These are phyloP conservation scores for Brachyistius frenatus DNA, from an alignment of 2,113 vertebrate species.

Conservation along the genomic window DNA sequence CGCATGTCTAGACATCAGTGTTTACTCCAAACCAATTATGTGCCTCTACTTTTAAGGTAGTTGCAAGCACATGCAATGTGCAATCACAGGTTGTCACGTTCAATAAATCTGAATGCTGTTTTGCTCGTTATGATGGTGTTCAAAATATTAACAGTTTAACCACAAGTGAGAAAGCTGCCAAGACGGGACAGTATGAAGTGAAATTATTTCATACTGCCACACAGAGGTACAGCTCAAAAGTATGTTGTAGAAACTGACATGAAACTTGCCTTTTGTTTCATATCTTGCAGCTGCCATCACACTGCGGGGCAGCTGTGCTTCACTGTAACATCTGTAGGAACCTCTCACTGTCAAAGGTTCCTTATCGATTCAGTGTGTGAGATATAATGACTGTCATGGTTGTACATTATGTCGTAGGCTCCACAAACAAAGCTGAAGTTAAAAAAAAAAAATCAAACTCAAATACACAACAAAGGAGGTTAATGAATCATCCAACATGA, in stretches of 20 bases:
- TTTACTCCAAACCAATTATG: constrained; percentile 48
- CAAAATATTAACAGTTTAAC: neutral
- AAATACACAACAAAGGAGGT: neutral
- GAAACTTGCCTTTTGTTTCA: neutral
- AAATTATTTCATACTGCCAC: neutral
- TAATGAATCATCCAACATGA: neutral
- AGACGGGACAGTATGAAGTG: neutral
- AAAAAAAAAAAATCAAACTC: neutral
- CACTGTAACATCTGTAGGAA: neutral
- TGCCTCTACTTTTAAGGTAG: constrained; percentile 11
- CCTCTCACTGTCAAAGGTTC: neutral
- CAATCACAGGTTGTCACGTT: neutral
- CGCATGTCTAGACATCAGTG: constrained; percentile 28
- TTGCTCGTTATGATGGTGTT: constrained; percentile 16
- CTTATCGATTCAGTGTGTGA: neutral
- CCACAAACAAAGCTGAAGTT: neutral
- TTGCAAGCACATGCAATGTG: constrained; percentile 12
- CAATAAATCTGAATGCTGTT: constrained; percentile 36
- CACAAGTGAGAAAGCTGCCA: neutral
- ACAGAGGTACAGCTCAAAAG: neutral
- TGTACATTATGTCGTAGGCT: neutral
- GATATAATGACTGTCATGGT: neutral
- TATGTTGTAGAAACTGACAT: neutral
- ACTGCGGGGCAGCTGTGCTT: constrained; percentile 5
- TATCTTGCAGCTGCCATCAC: neutral